These are phyloP conservation scores for Turritopsis rubra DNA, from an alignment of 30 jellyfish, hydroid and myxozoan genomes.

Conservation along the genomic window DNA sequence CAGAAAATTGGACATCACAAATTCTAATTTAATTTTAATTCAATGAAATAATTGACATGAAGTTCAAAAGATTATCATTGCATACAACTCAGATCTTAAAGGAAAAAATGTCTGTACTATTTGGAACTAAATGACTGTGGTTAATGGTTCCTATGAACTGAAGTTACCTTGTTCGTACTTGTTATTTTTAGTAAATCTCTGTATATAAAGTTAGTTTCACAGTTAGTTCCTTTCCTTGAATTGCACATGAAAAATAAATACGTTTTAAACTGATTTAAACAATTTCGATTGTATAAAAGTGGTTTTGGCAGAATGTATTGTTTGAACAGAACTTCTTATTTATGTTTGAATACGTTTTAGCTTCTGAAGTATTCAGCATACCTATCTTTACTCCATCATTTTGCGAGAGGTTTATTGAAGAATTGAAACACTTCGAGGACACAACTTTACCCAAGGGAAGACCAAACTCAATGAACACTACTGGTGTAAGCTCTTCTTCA, in stretches of 20 bases:
- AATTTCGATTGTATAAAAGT: not conserved
- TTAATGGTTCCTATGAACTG: too few relatives aligned
- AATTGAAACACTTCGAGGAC: conserved; percentile 37
- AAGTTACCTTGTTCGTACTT: too few relatives aligned
- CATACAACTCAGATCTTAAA: too few relatives aligned
- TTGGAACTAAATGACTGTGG: too few relatives aligned
- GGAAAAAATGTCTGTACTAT: too few relatives aligned
- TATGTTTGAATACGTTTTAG: conserved; percentile 24
- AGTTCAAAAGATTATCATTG: too few relatives aligned
- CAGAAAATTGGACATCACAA: too few relatives aligned
- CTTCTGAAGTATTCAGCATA: conserved; percentile 47
- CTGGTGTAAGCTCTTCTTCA: conserved; percentile 59
- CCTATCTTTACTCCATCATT: conserved; percentile 52
- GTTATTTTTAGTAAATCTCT: not conserved
- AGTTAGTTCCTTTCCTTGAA: not conserved
- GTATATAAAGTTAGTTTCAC: not conserved
- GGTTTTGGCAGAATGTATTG: not conserved
- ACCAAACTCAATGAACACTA: conserved; percentile 80
- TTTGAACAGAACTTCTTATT: not conserved
- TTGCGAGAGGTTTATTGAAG: conserved; percentile 57
- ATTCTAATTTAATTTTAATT: too few relatives aligned
- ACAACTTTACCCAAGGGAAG: conserved; percentile 52
- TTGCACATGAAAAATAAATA: not conserved
- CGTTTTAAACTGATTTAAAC: not conserved
- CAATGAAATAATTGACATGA: too few relatives aligned